Evolutionary conservation across 2,113 vertebrate species (phyloP), one percentile per base, ranked within the genome.

Genomic region (Tachuris rubrigastra): DNA sequence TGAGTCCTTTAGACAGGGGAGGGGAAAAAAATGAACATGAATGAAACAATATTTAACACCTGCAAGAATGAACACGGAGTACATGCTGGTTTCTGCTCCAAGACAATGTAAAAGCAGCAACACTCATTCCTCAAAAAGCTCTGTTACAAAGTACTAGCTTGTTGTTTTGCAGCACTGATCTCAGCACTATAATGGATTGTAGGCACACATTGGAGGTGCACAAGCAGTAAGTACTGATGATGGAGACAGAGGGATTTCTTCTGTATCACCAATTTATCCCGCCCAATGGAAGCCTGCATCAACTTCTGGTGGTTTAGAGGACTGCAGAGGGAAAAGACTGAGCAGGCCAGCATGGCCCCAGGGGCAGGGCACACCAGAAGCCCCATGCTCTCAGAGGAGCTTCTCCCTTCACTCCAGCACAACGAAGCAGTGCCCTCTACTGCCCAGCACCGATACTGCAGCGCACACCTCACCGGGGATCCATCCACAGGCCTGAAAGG

Each of bases 401-500:
- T 31, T 52, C 37, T 6, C 4, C 91, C 42, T 73, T 37, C 71
- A 8, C 37, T 33, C 44, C 88, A 94, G 82, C 7, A 37, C 94
- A 93, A 94, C 90, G 21, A 16, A 24, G 94, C 92, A 79, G 85
- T 46, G 96, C 96, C 95, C 95, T 96, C 96, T 97, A 58, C 96
- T 66, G 95, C 46, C 72, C 94, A 12, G 85, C 59, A 47, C 85
- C 63, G 21, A 88, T 8, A 80, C 63, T 86, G 92, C 96, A 93
- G 68, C 71, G 44, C 30, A 20, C 33, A 0, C 33, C 60, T 59
- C 77, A 0, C 47, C 18, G 4, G 31, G 55, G 53, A 6, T 42
- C 31, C 8, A 3, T 15, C 9, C 8, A 25, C 8, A 3, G 11
- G 41, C 21, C 9, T 2, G 13, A 56, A 53, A 20, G 35, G 3